A percentile compares a stretch with the other conserved stretches of the same genome.
Evolutionary conservation across 2,888 invertebrate species (phyloP).

Genomic region (Ochropacha duplaris): DNA sequence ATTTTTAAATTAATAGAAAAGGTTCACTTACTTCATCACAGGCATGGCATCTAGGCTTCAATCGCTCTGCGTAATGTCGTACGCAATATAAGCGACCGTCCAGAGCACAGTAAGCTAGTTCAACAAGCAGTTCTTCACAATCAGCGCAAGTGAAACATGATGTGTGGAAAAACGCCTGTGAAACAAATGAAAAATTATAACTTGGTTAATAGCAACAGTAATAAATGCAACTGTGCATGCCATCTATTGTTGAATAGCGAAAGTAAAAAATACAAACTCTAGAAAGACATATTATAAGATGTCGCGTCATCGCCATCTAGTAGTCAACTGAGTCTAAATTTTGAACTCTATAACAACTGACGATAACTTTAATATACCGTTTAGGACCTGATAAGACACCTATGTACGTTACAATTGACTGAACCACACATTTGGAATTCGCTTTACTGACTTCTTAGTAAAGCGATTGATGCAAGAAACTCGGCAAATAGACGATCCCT

Average conservation of each 20-base stretch:
- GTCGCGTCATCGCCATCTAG: too few relatives aligned
- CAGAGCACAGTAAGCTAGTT: constrained; percentile 97
- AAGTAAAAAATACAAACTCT: constrained; percentile 32
- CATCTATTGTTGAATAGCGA: constrained; percentile 28
- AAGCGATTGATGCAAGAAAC: too few relatives aligned
- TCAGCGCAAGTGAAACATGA: constrained; percentile 95
- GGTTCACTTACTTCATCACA: constrained; percentile 96
- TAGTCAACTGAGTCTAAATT: too few relatives aligned
- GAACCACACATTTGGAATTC: too few relatives aligned
- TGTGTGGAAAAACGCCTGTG: constrained; percentile 91
- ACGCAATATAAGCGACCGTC: constrained; percentile 95
- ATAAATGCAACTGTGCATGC: constrained; percentile 15
- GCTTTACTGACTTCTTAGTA: too few relatives aligned
- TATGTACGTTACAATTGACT: constrained; percentile 18
- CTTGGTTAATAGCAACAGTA: background rate
- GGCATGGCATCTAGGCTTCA: constrained; percentile 97
- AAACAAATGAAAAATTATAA: constrained; percentile 12
- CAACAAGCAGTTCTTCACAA: constrained; percentile 96
- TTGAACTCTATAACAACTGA: too few relatives aligned
- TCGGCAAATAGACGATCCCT: too few relatives aligned
- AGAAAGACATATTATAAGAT: too few relatives aligned
- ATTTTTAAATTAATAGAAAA: background rate
- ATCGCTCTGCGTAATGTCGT: constrained; percentile 97
- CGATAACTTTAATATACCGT: too few relatives aligned
- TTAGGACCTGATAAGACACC: constrained; percentile 6